A percentile compares a stretch with the other conserved stretches of the same genome.
Evolutionary conservation across 64 coral and sea anemone species (phyloP).

Genomic region (Montipora cactus): DNA sequence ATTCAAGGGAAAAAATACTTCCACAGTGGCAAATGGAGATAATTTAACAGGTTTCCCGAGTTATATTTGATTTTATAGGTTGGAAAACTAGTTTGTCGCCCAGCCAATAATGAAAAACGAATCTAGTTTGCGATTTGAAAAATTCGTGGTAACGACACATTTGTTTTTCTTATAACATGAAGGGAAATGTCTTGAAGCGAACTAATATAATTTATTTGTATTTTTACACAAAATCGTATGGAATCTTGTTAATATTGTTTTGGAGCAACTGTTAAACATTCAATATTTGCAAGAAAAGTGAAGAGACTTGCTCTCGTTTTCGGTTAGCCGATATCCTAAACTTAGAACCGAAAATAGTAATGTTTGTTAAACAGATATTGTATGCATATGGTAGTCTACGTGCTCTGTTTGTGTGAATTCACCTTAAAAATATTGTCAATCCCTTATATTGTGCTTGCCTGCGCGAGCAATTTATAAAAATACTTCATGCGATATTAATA

Average conservation of each 20-base stretch:
- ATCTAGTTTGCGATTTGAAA: neutral
- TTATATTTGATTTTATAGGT: neutral
- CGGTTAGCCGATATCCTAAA: neutral
- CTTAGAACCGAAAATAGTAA: neutral
- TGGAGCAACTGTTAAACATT: neutral
- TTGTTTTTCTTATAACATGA: neutral
- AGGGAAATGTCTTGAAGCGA: neutral
- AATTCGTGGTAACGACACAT: neutral
- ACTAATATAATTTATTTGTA: neutral
- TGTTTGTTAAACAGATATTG: slow-evolving; percentile 44
- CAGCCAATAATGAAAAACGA: neutral
- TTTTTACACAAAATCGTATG: neutral
- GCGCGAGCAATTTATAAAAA: neutral
- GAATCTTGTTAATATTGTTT: neutral
- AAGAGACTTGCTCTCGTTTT: no score
- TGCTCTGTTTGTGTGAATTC: neutral
- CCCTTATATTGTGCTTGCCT: neutral
- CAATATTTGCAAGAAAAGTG: neutral
- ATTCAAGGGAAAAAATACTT: no score
- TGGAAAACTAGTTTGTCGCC: neutral
- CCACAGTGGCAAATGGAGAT: no score
- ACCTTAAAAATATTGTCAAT: no score
- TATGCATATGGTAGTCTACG: neutral
- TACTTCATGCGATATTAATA: neutral
- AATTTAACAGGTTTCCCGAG: neutral